Percentiles rank a stretch among this genome's conserved stretches.
Evolutionary conservation across 2,113 vertebrate species (phyloP).

Genomic region (Fukomys damarensis): DNA sequence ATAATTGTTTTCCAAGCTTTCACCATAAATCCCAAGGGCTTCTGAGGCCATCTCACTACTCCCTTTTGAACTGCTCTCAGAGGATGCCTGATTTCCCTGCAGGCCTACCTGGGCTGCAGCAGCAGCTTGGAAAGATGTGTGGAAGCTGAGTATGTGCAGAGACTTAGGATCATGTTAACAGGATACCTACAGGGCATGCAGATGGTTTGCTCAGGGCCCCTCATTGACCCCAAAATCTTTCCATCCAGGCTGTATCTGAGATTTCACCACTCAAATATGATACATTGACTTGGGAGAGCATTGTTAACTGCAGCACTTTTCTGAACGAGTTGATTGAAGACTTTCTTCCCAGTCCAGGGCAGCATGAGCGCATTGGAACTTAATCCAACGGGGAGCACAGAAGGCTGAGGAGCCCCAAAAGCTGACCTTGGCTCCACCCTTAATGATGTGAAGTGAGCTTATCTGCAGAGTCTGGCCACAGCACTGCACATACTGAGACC

Average conservation of each 20-base stretch:
- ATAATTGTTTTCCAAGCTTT: conserved; percentile 61
- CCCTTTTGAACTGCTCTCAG: neutral
- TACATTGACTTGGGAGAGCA: neutral
- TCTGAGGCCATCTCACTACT: neutral
- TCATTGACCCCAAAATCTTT: neutral
- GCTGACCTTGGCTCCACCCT: neutral
- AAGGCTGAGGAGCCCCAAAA: fast-evolving
- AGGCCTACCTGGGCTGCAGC: neutral
- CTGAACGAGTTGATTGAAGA: neutral
- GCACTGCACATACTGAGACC: neutral
- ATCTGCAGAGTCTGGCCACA: neutral
- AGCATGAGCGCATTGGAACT: neutral
- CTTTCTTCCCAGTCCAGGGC: neutral
- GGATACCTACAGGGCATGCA: neutral
- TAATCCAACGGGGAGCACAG: neutral
- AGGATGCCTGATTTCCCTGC: conserved; percentile 48
- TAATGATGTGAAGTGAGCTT: too few relatives aligned
- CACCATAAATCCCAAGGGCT: neutral
- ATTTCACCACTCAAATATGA: neutral
- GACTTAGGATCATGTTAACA: neutral
- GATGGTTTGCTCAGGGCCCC: neutral
- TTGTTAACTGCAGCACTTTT: neutral
- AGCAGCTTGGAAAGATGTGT: neutral
- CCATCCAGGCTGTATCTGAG: neutral
- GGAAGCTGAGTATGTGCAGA: too few relatives aligned